phyloP scores from a whole-genome alignment of 2,797 vertebrate species.

The Chromis chromis region DNA sequence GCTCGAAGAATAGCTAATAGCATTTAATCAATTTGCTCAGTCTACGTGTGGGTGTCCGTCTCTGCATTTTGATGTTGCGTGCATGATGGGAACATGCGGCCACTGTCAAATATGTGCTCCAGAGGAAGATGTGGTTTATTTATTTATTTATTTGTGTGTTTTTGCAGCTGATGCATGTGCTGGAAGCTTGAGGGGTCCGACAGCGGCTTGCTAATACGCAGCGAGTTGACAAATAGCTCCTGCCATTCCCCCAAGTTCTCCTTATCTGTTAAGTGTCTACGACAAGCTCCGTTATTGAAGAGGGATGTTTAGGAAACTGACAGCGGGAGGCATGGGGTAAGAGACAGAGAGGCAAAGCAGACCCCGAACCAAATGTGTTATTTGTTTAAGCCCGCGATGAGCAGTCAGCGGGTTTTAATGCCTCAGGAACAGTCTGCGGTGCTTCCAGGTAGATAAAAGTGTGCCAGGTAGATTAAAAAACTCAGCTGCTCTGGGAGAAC shows the following conservation, averaged over 20 bases:
- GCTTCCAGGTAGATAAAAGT: slow-evolving; percentile 32
- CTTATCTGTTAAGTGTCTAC: slow-evolving; percentile 51
- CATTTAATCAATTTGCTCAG: slow-evolving; percentile 52
- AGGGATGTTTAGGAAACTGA: slow-evolving; percentile 52
- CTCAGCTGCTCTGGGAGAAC: slow-evolving; percentile 17
- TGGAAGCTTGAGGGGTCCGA: not conserved
- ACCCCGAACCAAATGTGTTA: slow-evolving; percentile 14
- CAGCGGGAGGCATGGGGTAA: slow-evolving; percentile 20
- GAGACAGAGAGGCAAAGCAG: not conserved
- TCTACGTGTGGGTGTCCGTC: slow-evolving; percentile 9
- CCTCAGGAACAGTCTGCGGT: not conserved
- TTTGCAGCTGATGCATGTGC: no score
- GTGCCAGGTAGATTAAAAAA: slow-evolving; percentile 39
- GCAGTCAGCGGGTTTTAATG: slow-evolving; percentile 20
- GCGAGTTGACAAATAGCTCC: slow-evolving; percentile 52
- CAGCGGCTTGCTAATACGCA: slow-evolving; percentile 21
- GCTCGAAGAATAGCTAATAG: slow-evolving; percentile 61
- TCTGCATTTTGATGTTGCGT: slow-evolving; percentile 37
- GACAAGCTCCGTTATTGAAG: slow-evolving; percentile 51
- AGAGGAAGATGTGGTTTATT: slow-evolving; percentile 1
- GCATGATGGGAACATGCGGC: slow-evolving; percentile 18
- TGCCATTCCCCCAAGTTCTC: slow-evolving; percentile 27
- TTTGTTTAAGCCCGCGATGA: slow-evolving; percentile 44
- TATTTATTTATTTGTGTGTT: no score
- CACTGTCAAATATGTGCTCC: not conserved